Conservation (phyloP, 2,888 invertebrate genomes). For the Lycophotia porphyrea region DNA sequence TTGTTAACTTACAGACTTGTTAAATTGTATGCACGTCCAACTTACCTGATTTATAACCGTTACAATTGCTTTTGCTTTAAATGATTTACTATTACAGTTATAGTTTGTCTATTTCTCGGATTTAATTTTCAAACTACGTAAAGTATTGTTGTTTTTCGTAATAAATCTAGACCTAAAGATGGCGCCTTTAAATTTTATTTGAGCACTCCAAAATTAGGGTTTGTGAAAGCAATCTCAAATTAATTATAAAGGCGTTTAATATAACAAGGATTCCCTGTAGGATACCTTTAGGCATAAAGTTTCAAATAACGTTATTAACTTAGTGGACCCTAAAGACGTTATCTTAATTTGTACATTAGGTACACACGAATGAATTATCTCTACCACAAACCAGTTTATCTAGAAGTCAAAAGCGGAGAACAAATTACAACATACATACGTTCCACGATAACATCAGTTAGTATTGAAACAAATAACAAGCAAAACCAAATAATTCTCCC, state of each 20-base stretch:
- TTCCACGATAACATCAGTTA: constrained; percentile 60
- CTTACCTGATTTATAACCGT: constrained; percentile 75
- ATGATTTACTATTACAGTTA: constrained; percentile 68
- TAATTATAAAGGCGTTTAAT: constrained; percentile 26
- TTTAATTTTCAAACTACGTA: constrained; percentile 42
- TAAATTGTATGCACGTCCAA: constrained; percentile 78
- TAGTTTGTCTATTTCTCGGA: constrained; percentile 48
- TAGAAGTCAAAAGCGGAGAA: constrained; percentile 48
- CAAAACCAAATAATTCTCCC: constrained; percentile 70
- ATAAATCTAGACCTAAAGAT: background rate
- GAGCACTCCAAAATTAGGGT: constrained; percentile 16
- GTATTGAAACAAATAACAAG: constrained; percentile 69
- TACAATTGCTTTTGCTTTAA: constrained; percentile 73
- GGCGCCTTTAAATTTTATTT: background rate
- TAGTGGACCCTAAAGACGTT: constrained; percentile 38
- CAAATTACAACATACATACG: constrained; percentile 51
- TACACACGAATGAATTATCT: constrained; percentile 43
- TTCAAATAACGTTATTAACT: constrained; percentile 34
- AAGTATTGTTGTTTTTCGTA: constrained; percentile 3
- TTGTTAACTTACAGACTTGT: constrained; percentile 76
- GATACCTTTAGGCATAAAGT: constrained; percentile 28
- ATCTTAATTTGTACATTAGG: constrained; percentile 45
- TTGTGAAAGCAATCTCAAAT: constrained; percentile 31
- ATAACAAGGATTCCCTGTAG: constrained; percentile 32
- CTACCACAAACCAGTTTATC: constrained; percentile 26